Percentiles rank a stretch among this genome's conserved stretches.
Evolutionary conservation across 2,797 vertebrate species (phyloP).

Genomic region (Lacerta agilis): DNA sequence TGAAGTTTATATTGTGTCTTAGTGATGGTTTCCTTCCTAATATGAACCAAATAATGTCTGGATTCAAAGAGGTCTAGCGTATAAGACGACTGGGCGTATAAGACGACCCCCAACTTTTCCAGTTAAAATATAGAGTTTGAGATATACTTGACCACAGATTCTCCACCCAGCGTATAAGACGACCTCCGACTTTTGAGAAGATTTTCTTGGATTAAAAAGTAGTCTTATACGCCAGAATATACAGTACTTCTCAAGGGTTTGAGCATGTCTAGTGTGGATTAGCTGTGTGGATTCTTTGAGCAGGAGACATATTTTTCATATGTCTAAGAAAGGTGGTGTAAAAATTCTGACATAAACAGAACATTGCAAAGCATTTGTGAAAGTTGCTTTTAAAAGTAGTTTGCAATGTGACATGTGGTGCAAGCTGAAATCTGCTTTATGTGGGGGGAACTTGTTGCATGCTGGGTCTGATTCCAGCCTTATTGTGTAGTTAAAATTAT

Average conservation of each 20-base stretch:
- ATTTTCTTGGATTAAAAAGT: too few species aligned
- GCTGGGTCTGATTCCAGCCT: not conserved
- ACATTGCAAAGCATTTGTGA: not conserved
- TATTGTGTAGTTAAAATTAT: constrained; percentile 13
- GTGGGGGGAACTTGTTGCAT: not conserved
- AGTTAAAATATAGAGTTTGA: too few species aligned
- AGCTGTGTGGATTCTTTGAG: not conserved
- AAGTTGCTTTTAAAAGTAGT: not conserved
- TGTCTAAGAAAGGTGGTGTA: not conserved
- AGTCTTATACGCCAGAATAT: too few species aligned
- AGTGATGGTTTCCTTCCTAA: not conserved
- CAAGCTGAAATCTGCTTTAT: not conserved
- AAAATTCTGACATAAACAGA: not conserved
- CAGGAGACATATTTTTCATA: not conserved
- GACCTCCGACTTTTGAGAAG: too few species aligned
- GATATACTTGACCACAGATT: too few species aligned
- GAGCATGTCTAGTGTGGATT: not conserved
- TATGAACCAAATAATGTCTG: not conserved
- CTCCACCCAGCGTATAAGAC: too few species aligned
- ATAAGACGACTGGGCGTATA: too few species aligned
- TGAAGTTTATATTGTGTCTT: fast-evolving
- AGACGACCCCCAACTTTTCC: too few species aligned
- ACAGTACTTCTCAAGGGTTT: too few species aligned
- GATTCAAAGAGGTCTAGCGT: not conserved
- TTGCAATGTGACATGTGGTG: not conserved